Percentiles rank a stretch among this genome's conserved stretches.
These are phyloP conservation scores for Xanthorhoe spadicearia DNA, from an alignment of 2,888 invertebrate species.

Conservation along the genomic window DNA sequence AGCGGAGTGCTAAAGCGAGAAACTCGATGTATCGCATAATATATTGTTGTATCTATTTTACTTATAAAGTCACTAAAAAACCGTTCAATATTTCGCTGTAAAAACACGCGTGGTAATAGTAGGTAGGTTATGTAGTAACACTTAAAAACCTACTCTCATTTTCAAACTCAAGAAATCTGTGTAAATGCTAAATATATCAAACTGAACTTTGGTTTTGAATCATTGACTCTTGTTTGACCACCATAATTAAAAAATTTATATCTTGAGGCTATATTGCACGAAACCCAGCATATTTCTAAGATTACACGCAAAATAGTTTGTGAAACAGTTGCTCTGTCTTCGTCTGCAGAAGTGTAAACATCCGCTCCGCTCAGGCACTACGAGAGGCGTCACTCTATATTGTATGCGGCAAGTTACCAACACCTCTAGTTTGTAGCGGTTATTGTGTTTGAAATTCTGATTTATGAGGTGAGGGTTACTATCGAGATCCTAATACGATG, in stretches of 20 bases:
- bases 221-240: no score
- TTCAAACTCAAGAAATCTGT: no score
- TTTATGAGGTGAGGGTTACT: constrained; percentile 38
- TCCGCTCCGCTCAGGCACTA: constrained; percentile 9
- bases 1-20: constrained; percentile 8
- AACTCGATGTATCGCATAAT: neutral
- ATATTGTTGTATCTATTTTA: neutral
- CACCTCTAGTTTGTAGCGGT: constrained; percentile 41
- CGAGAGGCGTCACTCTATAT: constrained; percentile 24
- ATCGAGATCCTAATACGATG: constrained; percentile 15
- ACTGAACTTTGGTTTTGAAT: no score
- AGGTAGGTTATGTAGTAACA: no score
- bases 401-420: constrained; percentile 40
- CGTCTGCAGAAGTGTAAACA: neutral
- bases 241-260: no score
- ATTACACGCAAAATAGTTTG: neutral
- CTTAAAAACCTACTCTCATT: no score
- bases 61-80: no score
- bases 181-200: no score
- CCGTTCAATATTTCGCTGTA: no score
- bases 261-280: no score
- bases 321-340: neutral
- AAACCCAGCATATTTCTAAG: neutral
- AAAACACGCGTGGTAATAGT: no score
- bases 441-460: constrained; percentile 44